Base-by-base conservation (phyloP, 2,113 vertebrate genomes). In the Gallinago undulata region DNA sequence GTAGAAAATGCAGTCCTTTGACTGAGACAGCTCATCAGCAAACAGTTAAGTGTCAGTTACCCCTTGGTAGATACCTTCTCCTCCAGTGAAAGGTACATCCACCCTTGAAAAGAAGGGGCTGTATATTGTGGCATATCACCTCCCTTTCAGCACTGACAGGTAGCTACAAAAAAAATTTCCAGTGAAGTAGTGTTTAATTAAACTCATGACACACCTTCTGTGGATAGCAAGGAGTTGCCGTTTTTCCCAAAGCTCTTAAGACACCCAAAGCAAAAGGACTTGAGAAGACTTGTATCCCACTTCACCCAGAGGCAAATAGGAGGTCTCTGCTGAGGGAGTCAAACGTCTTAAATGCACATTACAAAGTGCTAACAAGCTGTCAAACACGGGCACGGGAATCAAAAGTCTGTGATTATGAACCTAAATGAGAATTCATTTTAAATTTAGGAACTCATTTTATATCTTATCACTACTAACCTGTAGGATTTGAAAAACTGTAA, bases 241-340 rank as follows among this genome's bases (percentile, higher is more conserved):
- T 55, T 87, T 86, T 45, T 11, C 48, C 72, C 48, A 66, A 89
- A 90, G 85, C 69, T 86, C 72, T 70, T 92, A 27, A 84, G 51
- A 83, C 43, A 90, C 35, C 33, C 70, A 81, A 67, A 90, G 53
- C 43, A 87, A 78, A 81, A 90, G 24, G 41, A 67, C 70, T 87
- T 93, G 95, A 92, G 56, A 87, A 89, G 66, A 88, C 66, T 73
- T 93, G 92, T 6, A 96, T 31, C 30, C 68, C 79, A 8, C 53
- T 88, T 43, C 63, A 85, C 59, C 78, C 64, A 18, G 5, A 86
- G 80, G 92, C 79, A 93, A 94, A 90, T 0, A 56, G 67, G 62
- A 94, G 39, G 51, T 67, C 43, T 63, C 59, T 47, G 64, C 35
- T 84, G 76, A 94, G 74, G 77, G 12, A 90, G 79, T 62, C 24